These are phyloP conservation scores for Cerastis rubricosa DNA, from an alignment of 2,888 invertebrate genomes.

Conservation along the genomic window DNA sequence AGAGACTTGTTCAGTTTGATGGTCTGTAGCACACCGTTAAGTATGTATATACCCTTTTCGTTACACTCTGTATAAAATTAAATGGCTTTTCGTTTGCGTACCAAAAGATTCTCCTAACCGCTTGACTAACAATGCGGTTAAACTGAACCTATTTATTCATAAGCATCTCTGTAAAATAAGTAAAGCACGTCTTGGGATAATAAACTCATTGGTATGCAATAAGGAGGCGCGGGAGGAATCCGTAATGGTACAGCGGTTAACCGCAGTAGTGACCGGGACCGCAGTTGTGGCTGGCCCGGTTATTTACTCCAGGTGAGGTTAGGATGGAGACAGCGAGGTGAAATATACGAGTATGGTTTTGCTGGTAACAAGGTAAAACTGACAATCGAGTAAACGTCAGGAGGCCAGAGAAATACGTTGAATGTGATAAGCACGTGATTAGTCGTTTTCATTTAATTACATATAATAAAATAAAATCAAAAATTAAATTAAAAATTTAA, in stretches of 20 bases:
- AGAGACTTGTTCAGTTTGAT: no score
- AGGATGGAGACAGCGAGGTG: no score
- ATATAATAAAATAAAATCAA: no score
- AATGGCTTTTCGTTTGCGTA: not conserved
- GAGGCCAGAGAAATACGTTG: not conserved
- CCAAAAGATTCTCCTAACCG: not conserved
- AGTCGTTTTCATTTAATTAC: no score
- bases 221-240: conserved; percentile 16
- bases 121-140: not conserved
- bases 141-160: conserved; percentile 12
- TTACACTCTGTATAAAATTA: not conserved
- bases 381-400: not conserved
- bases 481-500: no score
- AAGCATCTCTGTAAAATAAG: not conserved
- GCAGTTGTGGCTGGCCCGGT: conserved; percentile 3
- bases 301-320: conserved; percentile 16
- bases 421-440: not conserved
- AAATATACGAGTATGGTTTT: not conserved
- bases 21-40: no score
- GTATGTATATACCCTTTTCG: no score
- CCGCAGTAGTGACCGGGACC: conserved; percentile 31
- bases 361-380: not conserved
- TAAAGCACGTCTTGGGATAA: conserved; percentile 21
- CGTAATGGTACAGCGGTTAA: conserved; percentile 24
- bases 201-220: conserved; percentile 49